Evolutionary conservation across 2,797 vertebrate genomes (phyloP), one percentile per base, ranked within the genome.

Genomic region (Phalanger gymnotis): DNA sequence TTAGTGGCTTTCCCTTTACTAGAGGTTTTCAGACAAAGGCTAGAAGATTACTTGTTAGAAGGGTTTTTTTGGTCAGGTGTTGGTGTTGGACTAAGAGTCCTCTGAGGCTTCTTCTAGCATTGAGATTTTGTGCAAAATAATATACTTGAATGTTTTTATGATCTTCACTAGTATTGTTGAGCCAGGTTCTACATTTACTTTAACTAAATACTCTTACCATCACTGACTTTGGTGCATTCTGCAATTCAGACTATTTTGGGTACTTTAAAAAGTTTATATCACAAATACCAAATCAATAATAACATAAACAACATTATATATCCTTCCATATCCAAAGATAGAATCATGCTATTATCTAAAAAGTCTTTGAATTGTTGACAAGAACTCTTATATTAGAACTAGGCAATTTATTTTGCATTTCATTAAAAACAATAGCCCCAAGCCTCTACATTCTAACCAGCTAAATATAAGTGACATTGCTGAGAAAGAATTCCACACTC

Each of bases 381-480:
- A 92, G 30, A 54, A 13, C n/a, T 96, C 92, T 66, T 53, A 28
- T 47, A 57, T 2, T 19, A 52, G 34, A 91, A 94, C 57, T 66
- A 92, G 56, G 96, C 89, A 95, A 95, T 93, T 27, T 55, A 58
- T 92, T 73, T 54, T 93, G 14, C 90, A 91, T 95, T 92, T 95
- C 25, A 89, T 19, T 53, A 9, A 9, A 93, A 92, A 61, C 53
- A 89, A 92, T 12, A 57, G 91, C 14, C 58, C 51, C 51, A 57
- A 90, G 1, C 92, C 34, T 92, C 47, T 93, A 90, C 31, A 16
- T 40, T 54, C 61, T 92, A 58, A 1, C 54, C 27, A 27, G 91
- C 22, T 91, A 92, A 47, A 94, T 95, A 90, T 92, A 90, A 54
- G 54, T 11, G 90, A 27, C 54, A 57, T 54, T 47, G 4, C 66